Evolutionary conservation across 1,140 invertebrate species (phyloP).

Genomic region (Trissolcus basalis): DNA sequence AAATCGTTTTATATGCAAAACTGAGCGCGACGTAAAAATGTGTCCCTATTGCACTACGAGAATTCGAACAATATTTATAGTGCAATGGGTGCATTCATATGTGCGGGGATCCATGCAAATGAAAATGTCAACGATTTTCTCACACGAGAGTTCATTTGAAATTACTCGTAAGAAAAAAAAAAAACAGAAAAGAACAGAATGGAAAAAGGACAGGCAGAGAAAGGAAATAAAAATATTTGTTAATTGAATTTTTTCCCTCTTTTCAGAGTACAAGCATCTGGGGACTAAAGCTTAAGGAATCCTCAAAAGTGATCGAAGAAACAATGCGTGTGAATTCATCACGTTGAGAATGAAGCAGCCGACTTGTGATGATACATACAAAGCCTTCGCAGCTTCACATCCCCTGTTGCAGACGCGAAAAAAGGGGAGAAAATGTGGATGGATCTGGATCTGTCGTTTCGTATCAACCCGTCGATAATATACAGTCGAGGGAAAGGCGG

Average conservation of each 20-base stretch:
- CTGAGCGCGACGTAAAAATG: conserved; percentile 25
- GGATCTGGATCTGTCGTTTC: conserved; percentile 56
- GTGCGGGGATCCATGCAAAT: conserved; percentile 9
- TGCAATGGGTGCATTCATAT: conserved; percentile 15
- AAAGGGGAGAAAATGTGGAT: conserved; percentile 51
- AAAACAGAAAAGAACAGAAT: neutral
- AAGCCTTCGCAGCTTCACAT: conserved; percentile 45
- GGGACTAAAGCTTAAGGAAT: conserved; percentile 21
- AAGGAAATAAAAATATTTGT: neutral
- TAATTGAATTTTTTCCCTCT: neutral
- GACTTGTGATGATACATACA: conserved; percentile 52
- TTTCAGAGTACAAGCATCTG: neutral
- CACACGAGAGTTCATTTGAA: neutral
- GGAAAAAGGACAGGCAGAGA: neutral
- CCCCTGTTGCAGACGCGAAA: conserved; percentile 43
- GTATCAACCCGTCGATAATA: conserved; percentile 56
- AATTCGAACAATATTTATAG: conserved; percentile 43
- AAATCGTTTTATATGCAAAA: conserved; percentile 54
- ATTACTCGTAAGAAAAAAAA: neutral
- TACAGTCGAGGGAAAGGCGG: conserved; percentile 46
- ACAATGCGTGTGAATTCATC: conserved; percentile 48
- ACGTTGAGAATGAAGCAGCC: conserved; percentile 40
- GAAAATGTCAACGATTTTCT: conserved; percentile 8
- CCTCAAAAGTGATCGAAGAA: conserved; percentile 41
- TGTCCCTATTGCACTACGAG: conserved; percentile 21